Evolutionary conservation across 2,888 invertebrate species (phyloP), one percentile per base, ranked within the genome.

Genomic region (Lasioglossum calceatum): DNA sequence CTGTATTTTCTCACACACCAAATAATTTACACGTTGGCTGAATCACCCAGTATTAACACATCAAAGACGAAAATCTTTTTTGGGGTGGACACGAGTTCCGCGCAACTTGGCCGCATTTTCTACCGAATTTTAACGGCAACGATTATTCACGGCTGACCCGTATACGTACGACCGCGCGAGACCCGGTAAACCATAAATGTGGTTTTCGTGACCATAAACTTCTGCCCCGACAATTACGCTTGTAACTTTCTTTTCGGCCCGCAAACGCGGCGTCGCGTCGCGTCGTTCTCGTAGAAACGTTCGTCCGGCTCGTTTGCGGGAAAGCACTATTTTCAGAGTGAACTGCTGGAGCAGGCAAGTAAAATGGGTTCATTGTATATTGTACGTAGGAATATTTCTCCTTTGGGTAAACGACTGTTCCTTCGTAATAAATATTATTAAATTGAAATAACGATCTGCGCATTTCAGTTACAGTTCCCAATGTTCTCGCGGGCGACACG

Each of bases 141-240:
- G 70, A 80, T 87, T 85, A 87, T 77, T 82, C 85, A 71, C 67
- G 32, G 47, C 67, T 82, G 82, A 79, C 71, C 79, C 61, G 73
- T 47, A 64, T 79, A 70, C 78, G 73, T 61, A 64, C 27, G 71
- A 36, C 44, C 23, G 58, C 70, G 84, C 77, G 64, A 84, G 76
- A 78, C 39, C 73, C 64, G 77, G 82, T 82, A 82, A 85, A 86
- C 86, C 87, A 76, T 87, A 86, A 87, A 87, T 80, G 86, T 86
- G 86, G 80, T 86, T 87, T 87, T 78, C 86, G 82, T 70, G 81
- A 82, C 80, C 87, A 80, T 87, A 87, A 87, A 87, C 82, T 82
- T 86, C 86, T 82, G 78, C 32, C 14, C 78, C 71, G 75, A 82
- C 87, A 86, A 87, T 87, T 82, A 86, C 82, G 79, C 64, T 61